Percentiles rank a stretch among this genome's conserved stretches.
These are phyloP conservation scores for Camptogramma bilineatum DNA, from an alignment of 2,888 invertebrate genomes.

Conservation along the genomic window DNA sequence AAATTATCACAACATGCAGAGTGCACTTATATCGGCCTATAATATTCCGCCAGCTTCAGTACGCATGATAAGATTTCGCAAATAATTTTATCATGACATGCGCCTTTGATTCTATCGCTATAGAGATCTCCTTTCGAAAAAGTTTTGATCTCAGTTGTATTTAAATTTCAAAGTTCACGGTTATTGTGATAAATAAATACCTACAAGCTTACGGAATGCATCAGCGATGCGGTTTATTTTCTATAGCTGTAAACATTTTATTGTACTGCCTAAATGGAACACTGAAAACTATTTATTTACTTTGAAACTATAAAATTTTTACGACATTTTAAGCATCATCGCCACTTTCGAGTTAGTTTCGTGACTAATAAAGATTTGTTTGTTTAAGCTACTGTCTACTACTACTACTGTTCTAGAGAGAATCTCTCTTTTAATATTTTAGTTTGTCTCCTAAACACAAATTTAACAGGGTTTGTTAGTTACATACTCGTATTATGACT, in stretches of 20 bases:
- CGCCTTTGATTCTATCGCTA: too few species aligned
- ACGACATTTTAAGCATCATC: slow-evolving; percentile 78
- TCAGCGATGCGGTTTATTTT: slow-evolving; percentile 63
- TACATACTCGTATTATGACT: too few species aligned
- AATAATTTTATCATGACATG: too few species aligned
- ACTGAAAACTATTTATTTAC: slow-evolving; percentile 80
- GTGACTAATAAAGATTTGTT: slow-evolving; percentile 42
- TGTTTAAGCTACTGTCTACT: slow-evolving; percentile 20
- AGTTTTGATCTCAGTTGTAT: too few species aligned
- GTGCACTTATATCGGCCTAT: too few species aligned
- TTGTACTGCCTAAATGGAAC: slow-evolving; percentile 72
- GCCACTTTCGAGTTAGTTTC: slow-evolving; percentile 60
- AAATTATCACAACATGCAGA: too few species aligned
- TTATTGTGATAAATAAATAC: slow-evolving; percentile 6
- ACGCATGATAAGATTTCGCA: too few species aligned
- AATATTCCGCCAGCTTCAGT: too few species aligned
- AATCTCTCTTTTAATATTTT: background rate
- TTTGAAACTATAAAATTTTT: slow-evolving; percentile 74
- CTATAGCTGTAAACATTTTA: slow-evolving; percentile 74
- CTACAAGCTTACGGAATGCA: slow-evolving; percentile 52
- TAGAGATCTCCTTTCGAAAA: too few species aligned
- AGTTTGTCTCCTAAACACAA: background rate
- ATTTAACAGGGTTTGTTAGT: background rate
- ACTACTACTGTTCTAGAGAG: slow-evolving; percentile 13
- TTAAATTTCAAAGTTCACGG: slow-evolving; percentile 1